A percentile compares a stretch with the other conserved stretches of the same genome.
These are phyloP conservation scores for Oasisia sp. DNA, from an alignment of 2,888 invertebrate species.

Conservation along the genomic window DNA sequence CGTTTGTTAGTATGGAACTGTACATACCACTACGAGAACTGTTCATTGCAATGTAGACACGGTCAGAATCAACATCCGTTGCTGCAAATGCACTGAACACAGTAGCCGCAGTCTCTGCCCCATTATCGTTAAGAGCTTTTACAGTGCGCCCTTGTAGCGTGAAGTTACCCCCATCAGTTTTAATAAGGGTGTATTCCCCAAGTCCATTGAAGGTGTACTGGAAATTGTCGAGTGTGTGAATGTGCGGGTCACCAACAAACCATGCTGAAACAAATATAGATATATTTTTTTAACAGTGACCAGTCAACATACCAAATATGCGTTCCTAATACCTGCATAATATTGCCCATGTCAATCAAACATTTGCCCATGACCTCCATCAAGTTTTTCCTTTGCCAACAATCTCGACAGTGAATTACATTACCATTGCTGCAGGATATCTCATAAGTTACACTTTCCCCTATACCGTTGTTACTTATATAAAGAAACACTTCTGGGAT, in stretches of 20 bases:
- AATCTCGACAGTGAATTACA: too few relatives aligned
- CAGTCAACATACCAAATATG: too few relatives aligned
- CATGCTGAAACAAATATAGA: slow-evolving; percentile 25
- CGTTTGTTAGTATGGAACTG: too few relatives aligned
- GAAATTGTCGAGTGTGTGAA: slow-evolving; percentile 26
- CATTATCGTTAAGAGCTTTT: slow-evolving; percentile 32
- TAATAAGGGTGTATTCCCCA: slow-evolving; percentile 30
- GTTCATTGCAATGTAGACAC: slow-evolving; percentile 38
- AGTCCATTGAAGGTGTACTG: slow-evolving; percentile 32
- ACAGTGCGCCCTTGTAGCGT: slow-evolving; percentile 39
- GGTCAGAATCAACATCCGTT: slow-evolving; percentile 33
- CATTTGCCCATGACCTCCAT: too few relatives aligned
- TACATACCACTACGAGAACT: not conserved
- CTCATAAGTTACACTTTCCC: too few relatives aligned
- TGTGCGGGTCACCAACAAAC: slow-evolving; percentile 31
- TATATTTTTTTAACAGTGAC: not conserved
- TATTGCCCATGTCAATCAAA: too few relatives aligned
- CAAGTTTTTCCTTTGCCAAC: too few relatives aligned
- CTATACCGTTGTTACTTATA: too few relatives aligned
- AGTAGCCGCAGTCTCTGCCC: slow-evolving; percentile 38
- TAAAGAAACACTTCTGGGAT: too few relatives aligned
- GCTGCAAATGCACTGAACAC: slow-evolving; percentile 42
- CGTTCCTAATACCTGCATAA: too few relatives aligned
- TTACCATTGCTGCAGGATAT: too few relatives aligned
- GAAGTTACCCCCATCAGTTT: slow-evolving; percentile 24